These are phyloP conservation scores for Oreotrochilus melanogaster DNA, from an alignment of 2,113 vertebrate genomes.

Conservation along the genomic window DNA sequence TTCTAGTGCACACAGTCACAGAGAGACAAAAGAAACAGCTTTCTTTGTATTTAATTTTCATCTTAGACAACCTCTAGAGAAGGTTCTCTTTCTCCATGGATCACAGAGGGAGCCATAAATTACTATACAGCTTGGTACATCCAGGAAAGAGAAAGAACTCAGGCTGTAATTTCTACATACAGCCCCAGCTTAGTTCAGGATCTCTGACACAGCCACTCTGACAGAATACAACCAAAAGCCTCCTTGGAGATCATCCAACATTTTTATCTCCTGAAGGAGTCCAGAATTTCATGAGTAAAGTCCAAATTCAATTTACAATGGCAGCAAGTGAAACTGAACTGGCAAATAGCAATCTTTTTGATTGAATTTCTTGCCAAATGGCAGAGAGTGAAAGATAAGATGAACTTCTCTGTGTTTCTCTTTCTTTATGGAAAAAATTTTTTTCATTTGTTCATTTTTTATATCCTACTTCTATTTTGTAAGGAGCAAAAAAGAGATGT, in stretches of 20 bases:
- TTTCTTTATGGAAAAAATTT: background rate
- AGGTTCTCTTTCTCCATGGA: background rate
- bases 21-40: background rate
- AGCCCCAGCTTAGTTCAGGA: background rate
- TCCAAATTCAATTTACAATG: conserved; percentile 1
- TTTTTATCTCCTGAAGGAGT: background rate
- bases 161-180: background rate
- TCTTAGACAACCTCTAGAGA: background rate
- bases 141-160: background rate
- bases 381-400: background rate
- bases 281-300: conserved; percentile 6
- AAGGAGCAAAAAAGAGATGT: background rate
- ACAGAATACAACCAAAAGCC: background rate
- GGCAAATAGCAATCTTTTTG: background rate
- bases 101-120: background rate
- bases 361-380: background rate
- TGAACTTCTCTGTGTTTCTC: background rate
- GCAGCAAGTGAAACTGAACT: background rate
- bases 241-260: background rate
- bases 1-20: background rate
- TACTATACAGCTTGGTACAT: background rate
- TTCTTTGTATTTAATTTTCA: background rate
- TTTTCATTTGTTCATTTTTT: background rate
- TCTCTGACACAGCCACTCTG: background rate
- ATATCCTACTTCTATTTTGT: background rate